These are phyloP conservation scores for Drosophila meridiana DNA, from an alignment of 2,888 invertebrate species.

Conservation along the genomic window DNA sequence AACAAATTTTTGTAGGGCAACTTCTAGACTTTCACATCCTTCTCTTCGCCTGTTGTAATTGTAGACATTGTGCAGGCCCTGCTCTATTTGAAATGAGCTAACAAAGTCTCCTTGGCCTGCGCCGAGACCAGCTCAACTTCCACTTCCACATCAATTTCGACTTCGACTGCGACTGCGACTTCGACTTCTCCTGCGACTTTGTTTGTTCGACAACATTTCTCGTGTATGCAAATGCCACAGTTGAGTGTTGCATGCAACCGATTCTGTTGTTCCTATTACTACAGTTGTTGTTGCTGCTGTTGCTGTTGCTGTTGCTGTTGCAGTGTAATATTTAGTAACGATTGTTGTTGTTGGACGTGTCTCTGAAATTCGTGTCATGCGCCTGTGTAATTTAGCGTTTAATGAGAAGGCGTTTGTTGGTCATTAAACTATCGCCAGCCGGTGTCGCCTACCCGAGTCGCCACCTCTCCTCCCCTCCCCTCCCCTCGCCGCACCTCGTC, in stretches of 20 bases:
- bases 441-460: slow-evolving; percentile 1
- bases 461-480: neutral
- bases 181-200: slow-evolving; percentile 61
- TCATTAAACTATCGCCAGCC: slow-evolving; percentile 66
- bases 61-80: slow-evolving; percentile 34
- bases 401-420: slow-evolving; percentile 80
- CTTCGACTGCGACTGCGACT: slow-evolving; percentile 41
- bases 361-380: slow-evolving; percentile 70
- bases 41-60: slow-evolving; percentile 22
- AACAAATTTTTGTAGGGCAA: neutral
- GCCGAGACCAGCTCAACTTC: slow-evolving; percentile 31
- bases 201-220: slow-evolving; percentile 76
- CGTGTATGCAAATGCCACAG: slow-evolving; percentile 59
- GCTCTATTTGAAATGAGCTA: slow-evolving; percentile 63
- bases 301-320: slow-evolving; percentile 17
- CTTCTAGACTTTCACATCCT: neutral
- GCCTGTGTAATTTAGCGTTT: slow-evolving; percentile 77
- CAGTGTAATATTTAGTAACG: slow-evolving; percentile 59
- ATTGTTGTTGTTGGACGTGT: slow-evolving; percentile 29
- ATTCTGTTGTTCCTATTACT: slow-evolving; percentile 18
- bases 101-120: slow-evolving; percentile 45
- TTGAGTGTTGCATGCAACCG: slow-evolving; percentile 69
- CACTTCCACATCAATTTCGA: slow-evolving; percentile 54
- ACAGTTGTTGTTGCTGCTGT: slow-evolving; percentile 6
- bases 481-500: slow-evolving; percentile 2